Base-by-base conservation (phyloP, 2,888 invertebrate genomes). In the Eupithecia vulgata region DNA sequence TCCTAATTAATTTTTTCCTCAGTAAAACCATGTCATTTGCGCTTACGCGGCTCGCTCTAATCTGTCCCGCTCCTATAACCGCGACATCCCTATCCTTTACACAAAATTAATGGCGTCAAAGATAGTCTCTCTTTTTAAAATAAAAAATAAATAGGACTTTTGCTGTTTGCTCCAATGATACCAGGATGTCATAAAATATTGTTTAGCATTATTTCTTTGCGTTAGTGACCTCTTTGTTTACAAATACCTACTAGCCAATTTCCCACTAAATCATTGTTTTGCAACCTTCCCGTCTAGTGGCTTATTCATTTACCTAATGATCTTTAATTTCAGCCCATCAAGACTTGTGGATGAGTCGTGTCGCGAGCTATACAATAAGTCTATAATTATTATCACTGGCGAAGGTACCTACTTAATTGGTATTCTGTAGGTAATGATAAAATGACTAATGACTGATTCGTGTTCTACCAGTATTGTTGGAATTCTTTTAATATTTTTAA, bases 401-500 rank as follows among this genome's bases (percentile, higher is more conserved):
- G 21, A 52, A 52, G 57, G 57, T 57, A 30, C 30, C 30, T 30
- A 30, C 30, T 4, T 30, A 57, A 57, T 57, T 57, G 57, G 57
- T 57, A 25, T 57, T 25, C 57, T 25, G 57, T 25, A 25, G 57
- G 57, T 57, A 52, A 10, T n/a, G n/a, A n/a, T n/a, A n/a, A n/a
- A n/a, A n/a, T 48, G n/a, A n/a, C 52, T 21, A 25, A 52, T 57
- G 12, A 57, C 52, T 21, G 52, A 52, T 52, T 52, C 52, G 52
- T 21, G 52, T 57, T 57, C 12, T 57, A 57, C 52, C 52, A 25
- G 52, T 57, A 57, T 57, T 25, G 21, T 57, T 57, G 52, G 25
- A 12, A 25, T 57, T 57, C 57, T 25, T 57, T 52, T 48, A n/a
- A 52, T 52, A 52, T 81, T 84, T 81, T 83, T 85, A 83, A 87